These are phyloP conservation scores for Falco peregrinus DNA, from an alignment of 2,797 vertebrate genomes.

Conservation along the genomic window DNA sequence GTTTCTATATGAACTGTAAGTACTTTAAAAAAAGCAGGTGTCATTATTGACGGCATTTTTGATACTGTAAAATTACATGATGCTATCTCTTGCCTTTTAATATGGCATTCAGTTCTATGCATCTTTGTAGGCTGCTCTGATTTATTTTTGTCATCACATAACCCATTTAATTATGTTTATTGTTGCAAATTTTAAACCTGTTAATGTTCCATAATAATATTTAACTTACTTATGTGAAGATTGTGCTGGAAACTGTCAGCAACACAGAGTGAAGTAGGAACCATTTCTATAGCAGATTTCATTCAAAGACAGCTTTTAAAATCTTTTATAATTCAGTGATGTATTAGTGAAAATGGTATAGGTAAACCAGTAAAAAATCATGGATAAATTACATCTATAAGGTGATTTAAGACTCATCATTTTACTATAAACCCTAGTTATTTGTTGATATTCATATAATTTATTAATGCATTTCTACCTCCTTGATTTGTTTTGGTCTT, in stretches of 20 bases:
- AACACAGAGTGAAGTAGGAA: not conserved
- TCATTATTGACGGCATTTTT: not conserved
- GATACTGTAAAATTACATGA: not conserved
- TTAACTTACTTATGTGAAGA: not conserved
- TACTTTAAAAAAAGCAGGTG: not conserved
- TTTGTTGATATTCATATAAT: not conserved
- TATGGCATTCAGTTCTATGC: not conserved
- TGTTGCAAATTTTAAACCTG: not conserved
- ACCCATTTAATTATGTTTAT: not conserved
- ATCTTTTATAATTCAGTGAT: not conserved
- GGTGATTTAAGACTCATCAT: not conserved
- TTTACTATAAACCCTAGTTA: not conserved
- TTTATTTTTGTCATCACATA: not conserved
- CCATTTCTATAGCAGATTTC: not conserved
- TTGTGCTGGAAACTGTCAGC: not conserved
- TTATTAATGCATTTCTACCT: conserved; percentile 29
- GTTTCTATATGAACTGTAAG: not conserved
- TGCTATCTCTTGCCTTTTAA: not conserved
- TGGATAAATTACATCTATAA: not conserved
- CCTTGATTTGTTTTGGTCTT: conserved; percentile 19
- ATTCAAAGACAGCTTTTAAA: not conserved
- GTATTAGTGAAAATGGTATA: not conserved
- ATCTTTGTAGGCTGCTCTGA: not conserved
- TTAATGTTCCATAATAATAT: not conserved
- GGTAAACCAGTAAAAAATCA: not conserved